Base-by-base conservation (phyloP, 2,888 invertebrate genomes). In the Drosophila anceps region DNA sequence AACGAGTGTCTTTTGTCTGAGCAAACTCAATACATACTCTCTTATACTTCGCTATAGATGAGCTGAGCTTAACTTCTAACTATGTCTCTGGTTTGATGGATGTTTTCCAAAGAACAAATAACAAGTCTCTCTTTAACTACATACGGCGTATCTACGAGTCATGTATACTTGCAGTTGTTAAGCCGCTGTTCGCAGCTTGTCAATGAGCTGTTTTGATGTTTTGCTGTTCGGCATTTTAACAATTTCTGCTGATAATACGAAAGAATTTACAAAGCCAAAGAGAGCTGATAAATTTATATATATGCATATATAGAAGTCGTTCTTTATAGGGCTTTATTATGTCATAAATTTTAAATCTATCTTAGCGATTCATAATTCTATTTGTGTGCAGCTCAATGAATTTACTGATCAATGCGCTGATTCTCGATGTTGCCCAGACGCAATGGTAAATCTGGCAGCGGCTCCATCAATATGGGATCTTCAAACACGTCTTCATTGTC, bases 401-500 rank as follows among this genome's bases (percentile, higher is more conserved):
- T 24, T 27, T 54, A 84, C 15, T 53, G 33, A 10, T 59, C 65
- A 0, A 90, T 90, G 55, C 81, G 79, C 9, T 81, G 39, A 43
- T 85, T 90, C 4, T 66, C n/a, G 31, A 85, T 57, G 50, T 87
- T 86, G 43, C 90, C 86, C 29, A 90, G 61, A 0, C 69, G 18
- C 0, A 83, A 59, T 12, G 88, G 81, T 60, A 78, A n/a, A 13
- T 46, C 79, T 15, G 83, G 75, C 59, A 79, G 20, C 4, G 90
- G 86, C 29, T 87, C 86, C 43, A 88, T 7, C 1, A 46, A n/a
- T 7, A 20, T 20, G 15, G 13, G 29, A 5, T 75, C 70, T 10
- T 79, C 62, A 1, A 51, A 57, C 0, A n/a, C 18, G 29, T 65
- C 58, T 1, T 18, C 39, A 2, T 59, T 43, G 0, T 57, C 39